A percentile compares a stretch with the other conserved stretches of the same genome.
phyloP scores from a whole-genome alignment of 2,797 vertebrate genomes.

The Parauchenoglanis ngamensis region DNA sequence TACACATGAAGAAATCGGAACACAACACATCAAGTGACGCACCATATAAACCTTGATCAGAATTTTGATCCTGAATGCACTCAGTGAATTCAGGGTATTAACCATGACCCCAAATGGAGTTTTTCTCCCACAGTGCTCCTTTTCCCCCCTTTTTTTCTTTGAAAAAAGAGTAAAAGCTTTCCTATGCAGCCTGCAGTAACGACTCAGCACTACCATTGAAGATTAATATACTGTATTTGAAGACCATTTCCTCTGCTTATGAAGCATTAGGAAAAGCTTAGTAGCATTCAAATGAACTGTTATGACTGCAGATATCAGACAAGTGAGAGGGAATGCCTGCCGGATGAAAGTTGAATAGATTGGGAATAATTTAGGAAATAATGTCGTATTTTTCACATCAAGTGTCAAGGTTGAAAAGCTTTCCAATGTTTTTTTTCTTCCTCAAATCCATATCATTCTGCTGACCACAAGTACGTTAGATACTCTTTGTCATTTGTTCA shows the following conservation, averaged over 20 bases:
- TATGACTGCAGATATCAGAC: neutral
- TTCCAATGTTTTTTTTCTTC: neutral
- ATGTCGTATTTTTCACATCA: neutral
- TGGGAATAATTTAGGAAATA: neutral
- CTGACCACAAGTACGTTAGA: neutral
- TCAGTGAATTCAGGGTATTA: neutral
- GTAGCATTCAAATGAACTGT: constrained; percentile 9
- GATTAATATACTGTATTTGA: constrained; percentile 27
- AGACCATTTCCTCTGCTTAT: constrained; percentile 8
- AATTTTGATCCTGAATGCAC: constrained; percentile 3
- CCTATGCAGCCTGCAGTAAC: constrained; percentile 20
- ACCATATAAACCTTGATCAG: neutral
- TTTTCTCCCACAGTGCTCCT: constrained; percentile 16
- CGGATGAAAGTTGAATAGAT: neutral
- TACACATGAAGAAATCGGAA: neutral
- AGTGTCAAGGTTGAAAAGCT: neutral
- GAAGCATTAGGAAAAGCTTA: neutral
- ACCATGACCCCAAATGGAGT: neutral
- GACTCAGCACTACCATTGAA: constrained; percentile 11
- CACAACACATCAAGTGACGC: neutral
- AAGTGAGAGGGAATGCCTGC: neutral
- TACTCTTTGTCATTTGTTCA: neutral
- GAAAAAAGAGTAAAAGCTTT: neutral
- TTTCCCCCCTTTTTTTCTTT: neutral
- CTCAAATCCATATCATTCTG: neutral